Evolutionary conservation across 2,113 vertebrate species (phyloP).

Genomic region (Plecotus auritus): DNA sequence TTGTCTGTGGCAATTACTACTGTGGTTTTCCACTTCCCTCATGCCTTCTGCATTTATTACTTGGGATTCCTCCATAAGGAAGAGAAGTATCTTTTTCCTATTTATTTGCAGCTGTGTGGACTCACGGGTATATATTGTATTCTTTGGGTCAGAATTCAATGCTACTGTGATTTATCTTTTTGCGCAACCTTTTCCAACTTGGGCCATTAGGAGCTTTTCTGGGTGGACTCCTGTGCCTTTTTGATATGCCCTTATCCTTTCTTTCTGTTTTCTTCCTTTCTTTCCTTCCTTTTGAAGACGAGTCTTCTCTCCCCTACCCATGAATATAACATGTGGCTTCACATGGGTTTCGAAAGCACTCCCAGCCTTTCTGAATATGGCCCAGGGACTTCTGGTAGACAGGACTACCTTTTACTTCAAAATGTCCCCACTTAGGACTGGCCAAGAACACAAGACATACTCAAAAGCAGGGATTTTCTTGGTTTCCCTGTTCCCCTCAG

Average conservation of each 20-base stretch:
- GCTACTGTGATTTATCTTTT: neutral
- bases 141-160: neutral
- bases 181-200: neutral
- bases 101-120: neutral
- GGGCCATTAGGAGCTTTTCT: neutral
- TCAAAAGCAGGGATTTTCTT: neutral
- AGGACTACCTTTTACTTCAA: neutral
- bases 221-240: neutral
- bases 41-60: neutral
- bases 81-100: neutral
- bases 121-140: neutral
- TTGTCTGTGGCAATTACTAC: neutral
- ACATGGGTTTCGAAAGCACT: neutral
- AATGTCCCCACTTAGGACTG: neutral
- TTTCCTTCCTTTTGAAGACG: neutral
- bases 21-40: neutral
- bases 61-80: neutral
- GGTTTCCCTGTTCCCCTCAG: neutral
- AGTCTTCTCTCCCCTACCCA: fast-evolving
- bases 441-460: no score
- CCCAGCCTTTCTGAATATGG: neutral
- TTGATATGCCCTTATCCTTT: neutral
- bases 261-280: neutral
- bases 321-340: neutral
- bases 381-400: neutral